Base-by-base conservation (phyloP, 2,888 invertebrate genomes). In the Gymnocheta viridis region DNA sequence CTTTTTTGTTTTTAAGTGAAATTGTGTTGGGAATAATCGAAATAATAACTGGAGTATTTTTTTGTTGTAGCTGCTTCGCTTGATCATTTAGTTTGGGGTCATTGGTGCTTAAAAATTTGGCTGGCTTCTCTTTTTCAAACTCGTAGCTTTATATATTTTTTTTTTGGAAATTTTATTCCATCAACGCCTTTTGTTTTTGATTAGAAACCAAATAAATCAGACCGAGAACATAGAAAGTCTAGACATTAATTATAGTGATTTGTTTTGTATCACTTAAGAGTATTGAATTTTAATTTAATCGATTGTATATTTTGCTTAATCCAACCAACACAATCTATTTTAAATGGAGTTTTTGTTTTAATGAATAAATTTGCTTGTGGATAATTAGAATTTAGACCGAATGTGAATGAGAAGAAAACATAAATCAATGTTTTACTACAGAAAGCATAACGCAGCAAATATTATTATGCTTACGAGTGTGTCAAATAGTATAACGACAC, bases 181-280 rank as follows among this genome's bases (percentile, higher is more conserved):
- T 22, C 24, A 47, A 47, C 35, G 47, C 47, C 14, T 35, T 77
- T 58, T 60, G 38, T 69, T 69, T 6, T 10, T 47, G 32, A 27
- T 60, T 14, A 12, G 1, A 49, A 49, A 4, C 10, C 9, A 19
- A 44, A 1, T 22, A 41, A 17, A 44, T 1, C 17, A 32, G 22
- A 17, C 24, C 14, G 41, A 38, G 27, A 7, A n/a, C 14, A 56
- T 47, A 27, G 22, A 12, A 27, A 49, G 77, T 77, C 77, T 77
- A 77, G 77, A 77, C 77, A 60, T 77, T 77, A 77, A 69, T 77
- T 69, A 49, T 60, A 60, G 51, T 22, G 54, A 17, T 24, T 24
- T 12, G 49, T 54, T 24, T 62, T 62, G 22, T 51, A 38, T 62
- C 10, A 62, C 32, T 38, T 27, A 32, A 69, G 54, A 54, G 17